Evolutionary conservation across 2,888 invertebrate species (phyloP).

Genomic region (Nudaria mundana): DNA sequence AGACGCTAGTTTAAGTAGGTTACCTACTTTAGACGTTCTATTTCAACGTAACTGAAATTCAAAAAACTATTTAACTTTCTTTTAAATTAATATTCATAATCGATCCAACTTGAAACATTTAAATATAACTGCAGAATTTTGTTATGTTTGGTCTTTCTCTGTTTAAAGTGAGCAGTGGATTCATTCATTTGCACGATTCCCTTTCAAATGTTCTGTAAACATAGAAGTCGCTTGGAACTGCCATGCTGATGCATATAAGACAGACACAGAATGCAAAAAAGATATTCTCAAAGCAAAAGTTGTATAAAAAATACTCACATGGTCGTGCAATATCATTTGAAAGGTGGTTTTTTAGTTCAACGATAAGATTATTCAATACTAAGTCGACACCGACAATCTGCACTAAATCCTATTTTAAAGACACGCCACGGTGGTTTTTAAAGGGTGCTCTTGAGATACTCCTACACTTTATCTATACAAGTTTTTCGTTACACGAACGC

Average conservation of each 20-base stretch:
- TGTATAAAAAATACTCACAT: conserved; percentile 45
- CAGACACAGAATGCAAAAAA: conserved; percentile 31
- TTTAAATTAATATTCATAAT: too few species aligned
- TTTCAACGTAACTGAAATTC: too few species aligned
- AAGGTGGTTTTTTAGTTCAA: conserved; percentile 51
- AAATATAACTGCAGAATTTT: too few species aligned
- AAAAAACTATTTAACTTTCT: too few species aligned
- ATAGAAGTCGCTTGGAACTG: conserved; percentile 24
- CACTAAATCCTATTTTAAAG: conserved; percentile 71
- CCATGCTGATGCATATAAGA: conserved; percentile 24
- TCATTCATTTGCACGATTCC: conserved; percentile 46
- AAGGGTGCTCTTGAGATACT: conserved; percentile 59
- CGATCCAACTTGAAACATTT: too few species aligned
- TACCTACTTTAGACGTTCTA: too few species aligned
- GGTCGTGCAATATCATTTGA: conserved; percentile 61
- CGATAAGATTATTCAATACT: conserved; percentile 69
- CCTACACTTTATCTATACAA: conserved; percentile 64
- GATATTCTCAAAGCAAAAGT: conserved; percentile 22
- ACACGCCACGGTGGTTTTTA: conserved; percentile 75
- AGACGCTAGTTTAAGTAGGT: too few species aligned
- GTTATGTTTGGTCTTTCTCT: too few species aligned
- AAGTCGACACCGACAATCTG: conserved; percentile 57
- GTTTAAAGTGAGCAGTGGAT: conserved; percentile 38
- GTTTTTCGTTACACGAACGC: conserved; percentile 50
- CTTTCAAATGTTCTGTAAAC: conserved; percentile 39